A percentile compares a stretch with the other conserved stretches of the same genome.
phyloP scores from a whole-genome alignment of 2,888 invertebrate species.

The Baccha elongata region DNA sequence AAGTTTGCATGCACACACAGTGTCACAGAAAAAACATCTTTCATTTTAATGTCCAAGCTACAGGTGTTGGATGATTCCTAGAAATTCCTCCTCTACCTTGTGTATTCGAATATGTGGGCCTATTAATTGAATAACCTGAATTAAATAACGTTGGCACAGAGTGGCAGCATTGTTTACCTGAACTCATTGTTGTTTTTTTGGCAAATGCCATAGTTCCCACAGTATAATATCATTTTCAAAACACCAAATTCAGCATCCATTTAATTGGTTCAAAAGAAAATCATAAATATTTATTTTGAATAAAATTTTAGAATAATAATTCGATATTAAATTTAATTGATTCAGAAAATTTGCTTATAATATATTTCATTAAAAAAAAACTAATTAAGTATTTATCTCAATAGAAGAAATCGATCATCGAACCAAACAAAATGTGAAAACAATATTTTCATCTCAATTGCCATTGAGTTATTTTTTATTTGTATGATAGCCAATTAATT shows the following conservation, averaged over 20 bases:
- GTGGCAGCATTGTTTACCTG: background rate
- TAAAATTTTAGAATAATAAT: constrained; percentile 10
- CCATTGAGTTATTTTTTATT: constrained; percentile 19
- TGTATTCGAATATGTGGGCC: no score
- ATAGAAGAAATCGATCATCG: background rate
- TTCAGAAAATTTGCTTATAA: constrained; percentile 15
- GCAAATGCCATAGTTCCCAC: no score
- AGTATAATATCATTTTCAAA: no score
- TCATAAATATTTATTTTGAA: constrained; percentile 32
- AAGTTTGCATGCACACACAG: constrained; percentile 1
- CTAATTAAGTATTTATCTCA: constrained; percentile 28
- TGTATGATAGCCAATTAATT: constrained; percentile 43
- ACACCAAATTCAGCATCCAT: background rate
- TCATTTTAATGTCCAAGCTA: constrained; percentile 22
- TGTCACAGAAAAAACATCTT: constrained; percentile 21
- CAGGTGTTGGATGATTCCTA: constrained; percentile 48
- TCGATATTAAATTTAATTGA: constrained; percentile 11
- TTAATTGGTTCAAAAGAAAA: background rate
- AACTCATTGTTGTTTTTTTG: no score
- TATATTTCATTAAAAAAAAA: constrained; percentile 1
- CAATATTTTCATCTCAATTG: constrained; percentile 31
- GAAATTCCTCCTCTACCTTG: constrained; percentile 1
- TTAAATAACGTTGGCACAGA: no score
- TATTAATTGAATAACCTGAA: no score
- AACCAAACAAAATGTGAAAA: background rate